Evolutionary conservation across 2,797 vertebrate species (phyloP).

Genomic region (Channa striata): DNA sequence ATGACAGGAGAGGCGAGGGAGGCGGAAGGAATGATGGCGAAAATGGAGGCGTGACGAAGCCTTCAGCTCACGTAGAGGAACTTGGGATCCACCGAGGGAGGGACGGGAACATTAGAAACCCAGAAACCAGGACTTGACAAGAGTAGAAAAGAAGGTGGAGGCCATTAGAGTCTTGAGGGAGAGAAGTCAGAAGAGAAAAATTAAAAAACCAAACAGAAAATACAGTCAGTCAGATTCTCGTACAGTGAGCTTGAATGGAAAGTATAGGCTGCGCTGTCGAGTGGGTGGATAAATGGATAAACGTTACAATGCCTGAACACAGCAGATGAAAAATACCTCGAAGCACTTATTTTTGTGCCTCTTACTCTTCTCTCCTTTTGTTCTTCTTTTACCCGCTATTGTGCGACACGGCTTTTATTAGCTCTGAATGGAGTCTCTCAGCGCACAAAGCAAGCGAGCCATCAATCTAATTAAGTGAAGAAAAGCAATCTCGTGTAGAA

Average conservation of each 20-base stretch:
- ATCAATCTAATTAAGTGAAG: conserved; percentile 60
- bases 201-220: conserved; percentile 20
- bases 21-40: background rate
- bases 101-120: conserved; percentile 8
- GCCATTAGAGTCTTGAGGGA: conserved; percentile 45
- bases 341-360: conserved; percentile 45
- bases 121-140: conserved; percentile 1
- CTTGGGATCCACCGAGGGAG: conserved; percentile 16
- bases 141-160: conserved; percentile 23
- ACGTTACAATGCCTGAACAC: conserved; percentile 42
- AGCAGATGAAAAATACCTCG: conserved; percentile 58
- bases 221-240: conserved; percentile 39
- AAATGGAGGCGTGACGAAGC: background rate
- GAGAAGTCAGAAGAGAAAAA: conserved; percentile 32
- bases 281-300: conserved; percentile 60
- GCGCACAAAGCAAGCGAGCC: conserved; percentile 28
- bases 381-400: conserved; percentile 35
- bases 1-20: conserved; percentile 56
- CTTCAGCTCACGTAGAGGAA: conserved; percentile 31
- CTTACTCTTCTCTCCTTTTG: conserved; percentile 31
- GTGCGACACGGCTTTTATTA: conserved; percentile 37
- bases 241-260: conserved; percentile 30
- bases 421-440: conserved; percentile 26
- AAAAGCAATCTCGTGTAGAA: conserved; percentile 21
- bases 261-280: conserved; percentile 40